Evolutionary conservation across 2,888 invertebrate species (phyloP).

Genomic region (Cephus runcator): DNA sequence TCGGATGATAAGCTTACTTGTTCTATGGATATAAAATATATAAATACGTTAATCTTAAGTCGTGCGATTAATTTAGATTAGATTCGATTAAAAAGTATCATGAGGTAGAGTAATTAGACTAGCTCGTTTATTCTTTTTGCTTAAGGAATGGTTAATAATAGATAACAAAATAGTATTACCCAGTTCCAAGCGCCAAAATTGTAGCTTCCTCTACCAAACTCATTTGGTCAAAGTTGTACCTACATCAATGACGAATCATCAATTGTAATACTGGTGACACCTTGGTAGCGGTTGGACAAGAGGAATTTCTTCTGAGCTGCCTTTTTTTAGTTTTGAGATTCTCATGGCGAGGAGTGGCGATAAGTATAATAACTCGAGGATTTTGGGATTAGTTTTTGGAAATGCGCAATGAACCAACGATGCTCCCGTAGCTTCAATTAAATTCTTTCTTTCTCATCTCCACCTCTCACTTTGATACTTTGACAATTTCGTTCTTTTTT

Average conservation of each 20-base stretch:
- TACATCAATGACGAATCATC: slow-evolving; percentile 28
- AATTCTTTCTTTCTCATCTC: too few species aligned
- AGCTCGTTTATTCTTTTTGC: slow-evolving; percentile 2
- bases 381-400: too few species aligned
- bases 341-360: too few species aligned
- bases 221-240: slow-evolving; percentile 57
- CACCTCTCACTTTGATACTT: too few species aligned
- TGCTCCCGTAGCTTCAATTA: too few species aligned
- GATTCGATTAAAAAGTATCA: slow-evolving; percentile 4
- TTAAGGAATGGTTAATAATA: slow-evolving; percentile 19
- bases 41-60: too few species aligned
- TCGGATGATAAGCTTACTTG: too few species aligned
- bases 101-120: neutral
- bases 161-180: slow-evolving; percentile 48
- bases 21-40: too few species aligned
- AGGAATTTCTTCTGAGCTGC: neutral
- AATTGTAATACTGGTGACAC: neutral
- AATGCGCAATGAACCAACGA: too few species aligned
- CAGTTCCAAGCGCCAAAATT: slow-evolving; percentile 61
- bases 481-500: neutral
- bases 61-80: neutral
- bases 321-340: neutral
- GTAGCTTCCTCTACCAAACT: slow-evolving; percentile 62
- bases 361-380: too few species aligned
- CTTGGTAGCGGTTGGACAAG: neutral